These are phyloP conservation scores for Xestoiulus laeticollis DNA, from an alignment of 2,888 invertebrate genomes.

Conservation along the genomic window DNA sequence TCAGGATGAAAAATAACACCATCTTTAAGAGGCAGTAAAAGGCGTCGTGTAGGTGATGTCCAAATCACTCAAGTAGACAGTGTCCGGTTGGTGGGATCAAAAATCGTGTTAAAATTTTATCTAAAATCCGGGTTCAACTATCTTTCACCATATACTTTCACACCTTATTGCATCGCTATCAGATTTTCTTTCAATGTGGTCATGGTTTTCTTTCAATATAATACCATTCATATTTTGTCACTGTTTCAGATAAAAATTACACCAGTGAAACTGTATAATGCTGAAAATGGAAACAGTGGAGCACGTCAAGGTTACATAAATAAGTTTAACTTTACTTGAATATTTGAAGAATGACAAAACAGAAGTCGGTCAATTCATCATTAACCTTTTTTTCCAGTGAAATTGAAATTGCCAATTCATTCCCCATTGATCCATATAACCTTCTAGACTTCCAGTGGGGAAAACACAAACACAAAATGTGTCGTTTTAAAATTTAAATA, in stretches of 20 bases:
- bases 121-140: neutral
- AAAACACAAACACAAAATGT: neutral
- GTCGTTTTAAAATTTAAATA: neutral
- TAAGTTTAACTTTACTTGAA: neutral
- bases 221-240: neutral
- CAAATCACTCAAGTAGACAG: neutral
- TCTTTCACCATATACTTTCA: neutral
- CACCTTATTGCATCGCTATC: neutral
- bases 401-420: neutral
- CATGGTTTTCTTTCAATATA: too few species aligned
- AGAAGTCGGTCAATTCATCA: neutral
- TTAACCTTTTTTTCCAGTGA: neutral
- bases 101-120: neutral
- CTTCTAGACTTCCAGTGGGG: neutral
- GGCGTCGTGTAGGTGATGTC: neutral
- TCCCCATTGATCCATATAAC: neutral
- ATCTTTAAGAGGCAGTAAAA: neutral
- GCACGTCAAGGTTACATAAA: neutral
- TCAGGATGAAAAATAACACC: neutral
- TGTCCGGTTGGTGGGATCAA: neutral
- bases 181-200: too few species aligned
- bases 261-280: neutral
- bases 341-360: neutral
- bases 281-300: neutral
- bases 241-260: neutral